Conservation (phyloP, 2,113 vertebrate species). For the Entelurus aequoreus region DNA sequence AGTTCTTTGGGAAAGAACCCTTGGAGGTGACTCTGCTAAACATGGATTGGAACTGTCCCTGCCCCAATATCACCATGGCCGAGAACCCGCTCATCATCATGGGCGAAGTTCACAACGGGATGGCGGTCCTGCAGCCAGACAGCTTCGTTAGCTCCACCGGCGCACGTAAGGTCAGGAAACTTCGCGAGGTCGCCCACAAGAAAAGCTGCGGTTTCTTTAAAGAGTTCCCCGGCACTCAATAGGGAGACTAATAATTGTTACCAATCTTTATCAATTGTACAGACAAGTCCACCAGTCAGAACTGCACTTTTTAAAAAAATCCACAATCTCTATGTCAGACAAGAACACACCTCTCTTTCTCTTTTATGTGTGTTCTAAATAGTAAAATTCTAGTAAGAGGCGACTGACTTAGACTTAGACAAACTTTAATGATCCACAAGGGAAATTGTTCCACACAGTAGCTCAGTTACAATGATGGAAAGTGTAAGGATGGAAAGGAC, state of each 20-base stretch:
- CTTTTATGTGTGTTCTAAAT: too few species aligned
- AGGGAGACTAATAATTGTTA: slow-evolving; percentile 27
- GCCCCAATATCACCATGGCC: slow-evolving; percentile 85
- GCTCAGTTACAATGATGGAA: too few species aligned
- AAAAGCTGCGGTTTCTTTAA: slow-evolving; percentile 93
- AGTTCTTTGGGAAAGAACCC: slow-evolving; percentile 88
- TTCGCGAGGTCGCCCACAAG: slow-evolving; percentile 87
- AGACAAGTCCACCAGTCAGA: too few species aligned
- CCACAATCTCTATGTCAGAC: too few species aligned
- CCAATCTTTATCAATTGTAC: too few species aligned
- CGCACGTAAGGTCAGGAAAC: slow-evolving; percentile 82
- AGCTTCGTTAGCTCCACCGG: slow-evolving; percentile 87
- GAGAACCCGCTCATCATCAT: slow-evolving; percentile 90
- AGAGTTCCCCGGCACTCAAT: slow-evolving; percentile 81
- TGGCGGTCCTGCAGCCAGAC: slow-evolving; percentile 90
- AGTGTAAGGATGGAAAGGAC: too few species aligned
- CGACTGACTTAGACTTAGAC: too few species aligned
- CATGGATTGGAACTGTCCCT: slow-evolving; percentile 94
- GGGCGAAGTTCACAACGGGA: slow-evolving; percentile 92
- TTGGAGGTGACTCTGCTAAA: slow-evolving; percentile 92
- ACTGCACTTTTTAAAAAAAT: too few species aligned
- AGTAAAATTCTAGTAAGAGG: too few species aligned
- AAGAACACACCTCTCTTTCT: too few species aligned
- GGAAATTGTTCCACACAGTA: too few species aligned
- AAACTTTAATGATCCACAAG: too few species aligned